Conservation (phyloP, 2,888 invertebrate species). For the Polylopha cassiicola region DNA sequence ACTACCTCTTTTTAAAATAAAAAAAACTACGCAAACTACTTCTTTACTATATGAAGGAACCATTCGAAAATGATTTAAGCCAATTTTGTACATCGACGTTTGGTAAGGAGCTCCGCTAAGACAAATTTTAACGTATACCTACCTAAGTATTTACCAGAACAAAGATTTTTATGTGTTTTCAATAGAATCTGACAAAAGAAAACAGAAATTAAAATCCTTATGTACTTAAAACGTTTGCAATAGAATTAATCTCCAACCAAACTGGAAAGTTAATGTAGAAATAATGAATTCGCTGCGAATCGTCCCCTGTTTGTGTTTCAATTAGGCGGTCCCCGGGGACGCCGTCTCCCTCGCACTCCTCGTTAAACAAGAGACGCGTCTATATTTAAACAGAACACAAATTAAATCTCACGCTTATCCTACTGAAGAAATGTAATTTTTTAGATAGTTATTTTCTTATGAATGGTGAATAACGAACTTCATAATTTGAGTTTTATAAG, state of each 20-base stretch:
- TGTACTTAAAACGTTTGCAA: constrained; percentile 15
- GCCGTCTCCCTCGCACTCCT: constrained; percentile 30
- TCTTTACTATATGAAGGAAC: no score
- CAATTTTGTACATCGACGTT: no score
- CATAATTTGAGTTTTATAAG: no score
- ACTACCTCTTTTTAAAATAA: no score
- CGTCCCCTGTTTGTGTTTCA: constrained; percentile 74
- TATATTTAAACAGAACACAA: constrained; percentile 64
- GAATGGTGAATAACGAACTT: no score
- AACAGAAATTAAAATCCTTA: constrained; percentile 5
- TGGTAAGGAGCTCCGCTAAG: no score
- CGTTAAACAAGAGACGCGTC: constrained; percentile 36
- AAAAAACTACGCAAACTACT: no score
- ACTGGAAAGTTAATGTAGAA: constrained; percentile 61
- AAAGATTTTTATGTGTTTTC: no score
- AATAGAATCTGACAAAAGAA: constrained; percentile 1
- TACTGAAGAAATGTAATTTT: constrained; percentile 46
- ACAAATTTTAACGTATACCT: no score
- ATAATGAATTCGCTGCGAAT: constrained; percentile 72
- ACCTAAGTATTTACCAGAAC: no score
- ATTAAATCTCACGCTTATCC: constrained; percentile 63
- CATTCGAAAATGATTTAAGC: no score
- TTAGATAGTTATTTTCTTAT: constrained; percentile 38
- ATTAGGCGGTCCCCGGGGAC: constrained; percentile 58
- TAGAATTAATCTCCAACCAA: constrained; percentile 20